Evolutionary conservation across 2,113 vertebrate genomes (phyloP), one percentile per base, ranked within the genome.

Genomic region (Entosphenus tridentatus): DNA sequence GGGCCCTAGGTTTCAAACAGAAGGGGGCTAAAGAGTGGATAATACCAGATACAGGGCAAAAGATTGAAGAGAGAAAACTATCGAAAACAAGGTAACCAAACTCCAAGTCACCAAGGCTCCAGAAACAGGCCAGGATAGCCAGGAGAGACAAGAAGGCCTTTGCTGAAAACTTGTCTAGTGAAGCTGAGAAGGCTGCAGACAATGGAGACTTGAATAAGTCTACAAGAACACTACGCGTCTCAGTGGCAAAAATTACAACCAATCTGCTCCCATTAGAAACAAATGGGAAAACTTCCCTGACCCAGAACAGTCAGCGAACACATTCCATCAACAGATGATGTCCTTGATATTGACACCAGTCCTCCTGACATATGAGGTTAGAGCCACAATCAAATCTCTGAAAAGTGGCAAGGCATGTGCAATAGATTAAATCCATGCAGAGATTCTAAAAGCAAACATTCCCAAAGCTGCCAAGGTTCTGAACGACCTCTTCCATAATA

Each of bases 131-230:
- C 12, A 62, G 16, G 16, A 16, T 13, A 62, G 72, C 70, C 12
- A 72, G 70, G 16, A 72, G 55, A 54, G 70, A 72, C 72, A 72
- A 72, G 69, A 72, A 56, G 62, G n/a, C 14, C 18, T 72, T 72
- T 57, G 21, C 67, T 56, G 70, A 72, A 10, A 57, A 67, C 11
- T 55, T 72, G 56, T 10, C 70, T 18, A 14, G 21, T 10, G 57
- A 72, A 57, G 70, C 72, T 16, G 72, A 72, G 11, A 13, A 13
- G 12, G 62, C 59, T 56, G 72, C 11, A 14, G 57, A 57, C 17
- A 9, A 56, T 8, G 18, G 13, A 56, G 14, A 72, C 68, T 16
- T 39, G 70, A 11, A 68, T 3, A 58, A 14, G 62, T 72, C 11
- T 57, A 72, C 55, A 71, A 71, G 59, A 71, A 70, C 69, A 68